phyloP scores from a whole-genome alignment of 2,113 vertebrate species.

The Eptesicus fuscus region DNA sequence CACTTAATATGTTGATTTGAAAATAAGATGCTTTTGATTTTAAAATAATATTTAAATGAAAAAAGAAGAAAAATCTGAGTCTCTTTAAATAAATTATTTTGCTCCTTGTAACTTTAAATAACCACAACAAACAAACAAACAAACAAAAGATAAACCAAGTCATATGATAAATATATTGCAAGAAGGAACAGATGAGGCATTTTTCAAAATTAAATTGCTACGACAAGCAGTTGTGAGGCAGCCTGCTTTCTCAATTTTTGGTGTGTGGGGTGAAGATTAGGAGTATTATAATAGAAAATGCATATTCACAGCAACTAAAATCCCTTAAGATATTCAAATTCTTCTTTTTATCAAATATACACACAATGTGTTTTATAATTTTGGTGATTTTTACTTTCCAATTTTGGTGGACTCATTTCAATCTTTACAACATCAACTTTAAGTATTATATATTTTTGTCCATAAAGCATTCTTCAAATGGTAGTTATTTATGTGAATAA shows the following conservation, averaged over 20 bases:
- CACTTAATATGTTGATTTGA: conserved; percentile 51
- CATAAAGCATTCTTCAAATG: conserved; percentile 53
- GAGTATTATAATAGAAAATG: conserved; percentile 50
- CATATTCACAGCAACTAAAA: conserved; percentile 13
- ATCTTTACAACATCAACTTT: conserved; percentile 41
- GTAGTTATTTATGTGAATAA: conserved; percentile 62
- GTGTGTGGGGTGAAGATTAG: background rate
- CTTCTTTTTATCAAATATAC: background rate
- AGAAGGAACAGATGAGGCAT: conserved; percentile 53
- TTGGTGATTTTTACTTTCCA: conserved; percentile 41
- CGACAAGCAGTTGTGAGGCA: conserved; percentile 55
- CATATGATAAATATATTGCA: conserved; percentile 44
- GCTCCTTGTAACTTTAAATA: conserved; percentile 49
- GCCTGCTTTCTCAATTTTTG: conserved; percentile 45
- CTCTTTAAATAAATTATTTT: conserved; percentile 52
- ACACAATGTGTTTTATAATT: background rate
- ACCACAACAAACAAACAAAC: background rate
- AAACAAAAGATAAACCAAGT: conserved; percentile 42
- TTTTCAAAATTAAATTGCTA: conserved; percentile 69
- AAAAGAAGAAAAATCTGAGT: conserved; percentile 14
- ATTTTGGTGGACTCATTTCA: conserved; percentile 21
- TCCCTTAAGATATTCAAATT: background rate
- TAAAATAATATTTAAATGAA: conserved; percentile 55
- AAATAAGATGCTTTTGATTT: conserved; percentile 59
- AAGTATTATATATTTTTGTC: background rate